A percentile compares a stretch with the other conserved stretches of the same genome.
Evolutionary conservation across 2,888 invertebrate species (phyloP).

Genomic region (Amblyteles armatorius): DNA sequence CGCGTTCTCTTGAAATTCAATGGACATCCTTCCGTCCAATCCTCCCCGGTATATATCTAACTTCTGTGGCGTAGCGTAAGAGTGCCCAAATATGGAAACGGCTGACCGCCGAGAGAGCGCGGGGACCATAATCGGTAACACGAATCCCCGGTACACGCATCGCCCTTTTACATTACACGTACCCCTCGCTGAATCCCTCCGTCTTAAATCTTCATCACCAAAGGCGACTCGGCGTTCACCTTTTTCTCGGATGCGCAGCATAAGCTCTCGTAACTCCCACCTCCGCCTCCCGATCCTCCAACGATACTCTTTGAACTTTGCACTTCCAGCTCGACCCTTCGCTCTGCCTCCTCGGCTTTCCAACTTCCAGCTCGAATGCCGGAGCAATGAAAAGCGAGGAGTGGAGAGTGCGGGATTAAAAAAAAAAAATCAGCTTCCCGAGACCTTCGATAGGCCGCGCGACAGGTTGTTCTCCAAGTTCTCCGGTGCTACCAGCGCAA

Average conservation of each 20-base stretch:
- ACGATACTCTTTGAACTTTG: slow-evolving; percentile 6
- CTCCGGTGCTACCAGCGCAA: slow-evolving; percentile 55
- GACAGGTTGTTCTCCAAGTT: slow-evolving; percentile 59
- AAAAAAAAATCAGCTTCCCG: slow-evolving; percentile 23
- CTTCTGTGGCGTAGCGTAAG: slow-evolving; percentile 64
- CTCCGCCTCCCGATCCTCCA: neutral
- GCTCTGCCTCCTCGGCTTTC: neutral
- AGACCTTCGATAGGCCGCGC: slow-evolving; percentile 63
- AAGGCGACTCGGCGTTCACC: slow-evolving; percentile 61
- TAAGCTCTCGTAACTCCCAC: slow-evolving; percentile 43
- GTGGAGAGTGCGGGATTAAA: slow-evolving; percentile 14
- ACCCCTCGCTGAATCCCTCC: slow-evolving; percentile 49
- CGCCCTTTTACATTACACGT: slow-evolving; percentile 55
- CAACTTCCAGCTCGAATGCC: neutral
- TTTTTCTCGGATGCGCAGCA: slow-evolving; percentile 42
- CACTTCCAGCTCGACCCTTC: slow-evolving; percentile 10
- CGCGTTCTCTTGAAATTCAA: slow-evolving; percentile 75
- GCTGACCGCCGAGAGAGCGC: slow-evolving; percentile 64
- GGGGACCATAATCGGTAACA: slow-evolving; percentile 73
- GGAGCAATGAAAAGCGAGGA: neutral
- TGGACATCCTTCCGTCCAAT: slow-evolving; percentile 72
- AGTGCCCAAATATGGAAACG: slow-evolving; percentile 73
- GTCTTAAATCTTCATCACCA: slow-evolving; percentile 67
- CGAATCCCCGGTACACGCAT: slow-evolving; percentile 56
- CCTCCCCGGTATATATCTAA: slow-evolving; percentile 61